These are phyloP conservation scores for Hemiprocne comata DNA, from an alignment of 2,113 vertebrate genomes.

Conservation along the genomic window DNA sequence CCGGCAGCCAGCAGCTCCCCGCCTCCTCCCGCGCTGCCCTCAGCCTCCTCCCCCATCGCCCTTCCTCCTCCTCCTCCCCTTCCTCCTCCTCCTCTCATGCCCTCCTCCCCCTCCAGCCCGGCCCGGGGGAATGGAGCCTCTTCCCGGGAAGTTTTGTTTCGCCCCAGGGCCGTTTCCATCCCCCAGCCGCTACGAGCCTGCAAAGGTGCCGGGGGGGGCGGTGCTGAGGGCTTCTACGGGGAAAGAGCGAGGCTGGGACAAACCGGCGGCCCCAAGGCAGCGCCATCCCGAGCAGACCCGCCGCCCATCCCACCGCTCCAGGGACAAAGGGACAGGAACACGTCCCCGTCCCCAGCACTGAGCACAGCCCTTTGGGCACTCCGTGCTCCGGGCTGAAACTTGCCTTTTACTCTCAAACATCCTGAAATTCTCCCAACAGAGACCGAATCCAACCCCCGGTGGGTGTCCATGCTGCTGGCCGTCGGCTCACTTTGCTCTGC, in stretches of 20 bases:
- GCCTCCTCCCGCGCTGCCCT: constrained; percentile 1
- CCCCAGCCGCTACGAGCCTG: not conserved
- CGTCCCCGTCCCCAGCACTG: rapidly evolving
- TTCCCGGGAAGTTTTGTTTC: constrained; percentile 9
- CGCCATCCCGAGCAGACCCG: not conserved
- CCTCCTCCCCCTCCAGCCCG: not conserved
- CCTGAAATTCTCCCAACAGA: not conserved
- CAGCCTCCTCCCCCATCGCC: constrained; percentile 11
- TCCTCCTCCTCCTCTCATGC: not conserved
- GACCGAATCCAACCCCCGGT: rapidly evolving
- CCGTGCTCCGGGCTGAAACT: rapidly evolving
- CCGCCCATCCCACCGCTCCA: not conserved
- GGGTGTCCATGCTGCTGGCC: not conserved
- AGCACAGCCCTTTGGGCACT: not conserved
- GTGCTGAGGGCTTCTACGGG: not conserved
- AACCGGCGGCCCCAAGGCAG: not conserved
- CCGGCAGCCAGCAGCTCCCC: not conserved
- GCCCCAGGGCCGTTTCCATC: not conserved
- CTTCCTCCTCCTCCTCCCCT: not conserved
- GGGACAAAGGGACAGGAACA: not conserved
- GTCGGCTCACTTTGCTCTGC: not conserved
- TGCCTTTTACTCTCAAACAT: not conserved
- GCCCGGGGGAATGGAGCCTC: constrained; percentile 26
- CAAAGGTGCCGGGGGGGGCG: not conserved
- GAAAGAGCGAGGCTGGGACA: not conserved